phyloP scores from a whole-genome alignment of 2,113 vertebrate genomes.

The Anoplopoma fimbria region DNA sequence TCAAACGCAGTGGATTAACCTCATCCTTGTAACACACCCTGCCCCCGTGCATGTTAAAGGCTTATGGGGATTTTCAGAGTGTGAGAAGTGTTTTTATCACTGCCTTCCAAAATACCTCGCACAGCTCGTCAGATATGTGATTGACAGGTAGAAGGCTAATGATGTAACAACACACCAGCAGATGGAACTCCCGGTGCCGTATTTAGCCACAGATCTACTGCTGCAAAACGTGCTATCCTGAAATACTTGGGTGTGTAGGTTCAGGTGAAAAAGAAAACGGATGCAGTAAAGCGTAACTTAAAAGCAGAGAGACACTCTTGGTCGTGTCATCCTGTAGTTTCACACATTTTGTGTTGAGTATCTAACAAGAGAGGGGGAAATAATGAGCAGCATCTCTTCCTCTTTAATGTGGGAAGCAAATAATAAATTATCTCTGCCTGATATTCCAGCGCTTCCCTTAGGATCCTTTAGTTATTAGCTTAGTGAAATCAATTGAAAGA shows the following conservation, averaged over 20 bases:
- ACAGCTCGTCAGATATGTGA: slow-evolving; percentile 24
- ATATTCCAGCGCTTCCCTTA: slow-evolving; percentile 36
- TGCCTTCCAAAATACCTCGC: slow-evolving; percentile 31
- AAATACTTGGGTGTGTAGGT: neutral
- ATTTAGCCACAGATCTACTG: slow-evolving; percentile 36
- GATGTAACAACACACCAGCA: slow-evolving; percentile 27
- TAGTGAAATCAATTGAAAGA: slow-evolving; percentile 52
- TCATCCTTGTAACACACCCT: slow-evolving; percentile 37
- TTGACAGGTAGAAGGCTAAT: slow-evolving; percentile 40
- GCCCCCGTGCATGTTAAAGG: slow-evolving; percentile 46
- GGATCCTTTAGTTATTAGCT: slow-evolving; percentile 48
- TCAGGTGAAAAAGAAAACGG: neutral
- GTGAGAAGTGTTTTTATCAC: slow-evolving; percentile 35
- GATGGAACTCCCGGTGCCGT: neutral
- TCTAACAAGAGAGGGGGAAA: neutral
- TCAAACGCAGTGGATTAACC: slow-evolving; percentile 52
- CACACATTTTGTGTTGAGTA: slow-evolving; percentile 10
- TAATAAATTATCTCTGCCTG: slow-evolving; percentile 4
- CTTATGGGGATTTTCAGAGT: slow-evolving; percentile 51
- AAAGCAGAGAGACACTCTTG: slow-evolving; percentile 4
- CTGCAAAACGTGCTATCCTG: neutral
- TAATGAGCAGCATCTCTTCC: neutral
- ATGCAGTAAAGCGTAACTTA: neutral
- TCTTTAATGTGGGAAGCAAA: slow-evolving; percentile 3
- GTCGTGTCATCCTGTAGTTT: slow-evolving; percentile 13